Base-by-base conservation (phyloP, 2,797 vertebrate genomes). In the Fringilla coelebs region DNA sequence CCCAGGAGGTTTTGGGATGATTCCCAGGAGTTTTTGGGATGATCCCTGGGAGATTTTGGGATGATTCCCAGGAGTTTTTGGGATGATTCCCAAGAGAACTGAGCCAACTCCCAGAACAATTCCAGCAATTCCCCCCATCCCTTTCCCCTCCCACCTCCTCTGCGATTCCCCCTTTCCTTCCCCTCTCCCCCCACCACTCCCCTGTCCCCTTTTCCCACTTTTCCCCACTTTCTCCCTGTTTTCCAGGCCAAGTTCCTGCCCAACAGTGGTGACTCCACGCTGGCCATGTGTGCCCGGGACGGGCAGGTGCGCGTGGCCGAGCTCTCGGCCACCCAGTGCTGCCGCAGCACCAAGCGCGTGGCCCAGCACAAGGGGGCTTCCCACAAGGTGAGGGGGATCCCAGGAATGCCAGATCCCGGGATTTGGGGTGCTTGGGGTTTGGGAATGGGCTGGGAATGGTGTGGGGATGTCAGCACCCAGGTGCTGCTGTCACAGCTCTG, bases 341-440 rank as follows among this genome's bases (percentile, higher is more conserved):
- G 99, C 98, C 99, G 99, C 96, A 99, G 98, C 97, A 99, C 99
- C 70, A 99, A 99, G 90, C 97, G 99, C 8, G 99, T 99, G 94
- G 99, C 99, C 4, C 99, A 99, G 96, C 99, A 99, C 96, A 99
- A 99, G 93, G 99, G 99, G 5, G 99, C 99, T 0, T 99, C 99
- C 2, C 99, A 99, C 97, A 99, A 99, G 98, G 99, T 74, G 19
- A 46, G 58, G 1, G 38, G 40, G 40, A 40, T 40, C 40, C 40
- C 40, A 40, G 40, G 40, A 40, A 40, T 40, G 40, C 13, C 52
- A 16, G 17, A 75, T 76, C 45, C 73, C 3, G 2, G 57, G 29
- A 60, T 74, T 74, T 18, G 54, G 71, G 54, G 3, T 24, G 26
- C 0, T 0, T 21, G 43, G 71, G n/a, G 38, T 4, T 1, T 2